Conservation (phyloP, 2,888 invertebrate genomes). For the Argyresthia albistria region DNA sequence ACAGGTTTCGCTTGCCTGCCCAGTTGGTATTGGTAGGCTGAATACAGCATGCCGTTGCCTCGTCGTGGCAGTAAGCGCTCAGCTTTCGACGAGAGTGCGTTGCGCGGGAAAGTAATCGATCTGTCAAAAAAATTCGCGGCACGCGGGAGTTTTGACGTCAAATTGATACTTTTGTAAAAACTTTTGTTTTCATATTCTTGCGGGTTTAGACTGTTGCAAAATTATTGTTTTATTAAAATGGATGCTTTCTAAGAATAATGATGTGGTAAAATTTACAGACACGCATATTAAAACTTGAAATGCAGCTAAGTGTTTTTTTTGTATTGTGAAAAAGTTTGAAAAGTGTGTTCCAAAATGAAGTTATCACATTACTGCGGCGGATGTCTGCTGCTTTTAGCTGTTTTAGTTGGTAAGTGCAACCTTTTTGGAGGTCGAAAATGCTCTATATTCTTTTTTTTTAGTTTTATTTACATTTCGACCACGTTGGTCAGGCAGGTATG, state of each 20-base stretch:
- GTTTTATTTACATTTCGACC: background rate
- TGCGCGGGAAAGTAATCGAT: slow-evolving; percentile 21
- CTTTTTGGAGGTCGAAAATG: background rate
- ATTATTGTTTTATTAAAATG: background rate
- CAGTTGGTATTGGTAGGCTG: slow-evolving; percentile 27
- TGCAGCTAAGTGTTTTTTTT: slow-evolving; percentile 4
- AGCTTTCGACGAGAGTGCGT: slow-evolving; percentile 54
- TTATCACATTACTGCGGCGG: slow-evolving; percentile 30
- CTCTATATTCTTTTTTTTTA: background rate
- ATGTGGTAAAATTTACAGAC: no score
- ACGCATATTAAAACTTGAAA: no score
- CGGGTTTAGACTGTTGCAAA: background rate
- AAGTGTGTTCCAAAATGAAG: slow-evolving; percentile 37
- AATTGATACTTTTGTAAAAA: background rate
- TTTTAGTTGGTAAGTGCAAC: slow-evolving; percentile 40
- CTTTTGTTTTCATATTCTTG: slow-evolving; percentile 8
- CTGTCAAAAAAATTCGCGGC: slow-evolving; percentile 21
- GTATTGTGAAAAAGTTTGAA: slow-evolving; percentile 2
- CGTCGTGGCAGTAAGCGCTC: slow-evolving; percentile 48
- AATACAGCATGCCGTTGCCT: slow-evolving; percentile 26
- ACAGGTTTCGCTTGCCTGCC: slow-evolving; percentile 28
- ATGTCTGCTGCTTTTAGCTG: slow-evolving; percentile 37
- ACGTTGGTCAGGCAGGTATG: no score
- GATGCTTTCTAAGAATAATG: background rate
- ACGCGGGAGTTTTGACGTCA: slow-evolving; percentile 13